Base-by-base conservation (phyloP, 2,113 vertebrate species). In the Forbesichthys papilliferus region DNA sequence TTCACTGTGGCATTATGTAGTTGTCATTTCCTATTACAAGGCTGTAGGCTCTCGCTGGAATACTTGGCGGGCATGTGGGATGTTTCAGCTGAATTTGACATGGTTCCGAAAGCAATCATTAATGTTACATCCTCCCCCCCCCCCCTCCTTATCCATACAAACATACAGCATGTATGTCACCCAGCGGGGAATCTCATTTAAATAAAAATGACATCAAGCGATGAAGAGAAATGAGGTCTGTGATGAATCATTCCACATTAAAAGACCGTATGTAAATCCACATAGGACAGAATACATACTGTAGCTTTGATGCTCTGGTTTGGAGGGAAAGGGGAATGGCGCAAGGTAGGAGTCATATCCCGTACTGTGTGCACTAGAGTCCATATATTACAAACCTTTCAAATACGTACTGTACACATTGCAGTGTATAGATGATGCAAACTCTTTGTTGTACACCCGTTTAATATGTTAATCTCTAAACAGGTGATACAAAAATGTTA, bases 111-210 rank as follows among this genome's bases (percentile, higher is more conserved):
- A 76, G 81, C 63, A 46, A 81, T 47, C 81, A 74, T 68, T 76
- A 77, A 65, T 72, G 71, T 66, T 69, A 66, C 69, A 65, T 68
- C 76, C 68, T 54, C 48, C 68, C 34, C 5, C 36, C 5, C 36
- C 36, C 36, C 36, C 36, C 68, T 71, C 83, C 76, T 83, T 83
- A 84, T 88, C 86, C 74, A 55, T 66, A 68, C 69, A 64, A 83
- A 81, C 86, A 88, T 80, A 83, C 86, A 27, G 27, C 27, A 27
- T 27, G 86, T 74, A 77, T 52, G 58, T 79, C 63, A 68, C 75
- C 86, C 80, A 79, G 52, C 1, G 68, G 60, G 79, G 54, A 60
- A 63, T 68, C 69, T 56, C 3, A 1, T 46, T 55, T 11, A 1
- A 7, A 84, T 76, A 80, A 75, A 79, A 76, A 64, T 64, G 71